Percentiles rank a stretch among this genome's conserved stretches.
Conservation (phyloP, 2,888 invertebrate genomes). For the Danaus chrysippus region DNA sequence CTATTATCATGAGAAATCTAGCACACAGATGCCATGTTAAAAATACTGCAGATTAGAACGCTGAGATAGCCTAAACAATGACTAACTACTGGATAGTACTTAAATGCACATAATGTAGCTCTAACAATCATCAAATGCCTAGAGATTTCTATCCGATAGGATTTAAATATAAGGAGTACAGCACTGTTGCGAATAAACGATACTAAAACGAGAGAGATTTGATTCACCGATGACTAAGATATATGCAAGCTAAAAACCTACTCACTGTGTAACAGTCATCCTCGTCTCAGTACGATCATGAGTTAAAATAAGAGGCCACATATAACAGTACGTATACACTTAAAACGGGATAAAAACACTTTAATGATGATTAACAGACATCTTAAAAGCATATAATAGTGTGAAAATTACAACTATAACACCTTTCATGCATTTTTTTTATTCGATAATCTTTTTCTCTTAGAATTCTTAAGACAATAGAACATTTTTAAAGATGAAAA, state of each 20-base stretch:
- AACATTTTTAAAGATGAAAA: too few relatives aligned
- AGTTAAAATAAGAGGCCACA: slow-evolving; percentile 10
- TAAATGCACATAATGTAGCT: slow-evolving; percentile 59
- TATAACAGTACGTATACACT: slow-evolving; percentile 14
- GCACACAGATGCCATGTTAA: slow-evolving; percentile 57
- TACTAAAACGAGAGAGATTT: slow-evolving; percentile 45
- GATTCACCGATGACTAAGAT: slow-evolving; percentile 66
- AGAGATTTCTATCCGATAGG: slow-evolving; percentile 47
- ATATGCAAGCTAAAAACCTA: slow-evolving; percentile 37
- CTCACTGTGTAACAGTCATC: slow-evolving; percentile 46
- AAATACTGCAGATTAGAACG: slow-evolving; percentile 62
- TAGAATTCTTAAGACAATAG: too few relatives aligned
- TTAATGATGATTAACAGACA: too few relatives aligned
- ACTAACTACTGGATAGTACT: slow-evolving; percentile 42
- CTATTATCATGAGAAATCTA: slow-evolving; percentile 71
- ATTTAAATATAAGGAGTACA: slow-evolving; percentile 44
- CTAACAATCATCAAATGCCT: slow-evolving; percentile 38
- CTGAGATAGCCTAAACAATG: slow-evolving; percentile 71
- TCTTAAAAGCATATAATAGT: too few relatives aligned
- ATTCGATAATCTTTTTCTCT: too few relatives aligned
- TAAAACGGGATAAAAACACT: neutral
- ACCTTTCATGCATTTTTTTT: too few relatives aligned
- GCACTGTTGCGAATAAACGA: slow-evolving; percentile 50
- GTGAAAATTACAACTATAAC: too few relatives aligned
- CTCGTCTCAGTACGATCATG: slow-evolving; percentile 30